Conservation (phyloP, 2,113 vertebrate species). For the Spheniscus mendiculus region DNA sequence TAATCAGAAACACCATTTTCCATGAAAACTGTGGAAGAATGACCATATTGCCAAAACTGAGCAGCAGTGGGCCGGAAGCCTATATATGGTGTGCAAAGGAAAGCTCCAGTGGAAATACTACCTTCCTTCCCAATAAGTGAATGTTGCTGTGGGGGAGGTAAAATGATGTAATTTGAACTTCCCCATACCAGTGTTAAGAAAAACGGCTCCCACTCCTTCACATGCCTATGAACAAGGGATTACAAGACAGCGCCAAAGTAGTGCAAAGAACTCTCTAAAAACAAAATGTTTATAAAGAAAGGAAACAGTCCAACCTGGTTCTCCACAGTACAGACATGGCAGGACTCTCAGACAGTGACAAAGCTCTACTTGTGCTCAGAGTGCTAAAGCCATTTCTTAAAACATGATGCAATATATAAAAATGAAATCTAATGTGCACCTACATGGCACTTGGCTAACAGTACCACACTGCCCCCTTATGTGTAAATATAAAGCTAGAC, state of each 20-base stretch:
- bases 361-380: constrained; percentile 10
- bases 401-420: constrained; percentile 33
- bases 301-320: neutral
- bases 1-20: neutral
- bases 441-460: constrained; percentile 29
- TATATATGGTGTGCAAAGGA: neutral
- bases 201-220: neutral
- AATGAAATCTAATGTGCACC: constrained; percentile 39
- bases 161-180: neutral
- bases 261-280: neutral
- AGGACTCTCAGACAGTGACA: neutral
- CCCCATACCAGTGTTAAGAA: neutral
- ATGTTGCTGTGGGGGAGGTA: neutral
- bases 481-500: constrained; percentile 55
- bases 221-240: neutral
- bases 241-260: rapidly evolving
- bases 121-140: neutral
- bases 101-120: neutral
- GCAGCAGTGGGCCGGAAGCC: neutral
- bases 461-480: constrained; percentile 80
- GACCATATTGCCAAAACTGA: neutral
- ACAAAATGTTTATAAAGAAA: neutral
- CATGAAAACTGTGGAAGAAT: neutral
- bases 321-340: neutral
- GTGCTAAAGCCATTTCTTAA: constrained; percentile 30